A percentile compares a stretch with the other conserved stretches of the same genome.
These are phyloP conservation scores for Psittacula echo DNA, from an alignment of 2,797 vertebrate genomes.

Conservation along the genomic window DNA sequence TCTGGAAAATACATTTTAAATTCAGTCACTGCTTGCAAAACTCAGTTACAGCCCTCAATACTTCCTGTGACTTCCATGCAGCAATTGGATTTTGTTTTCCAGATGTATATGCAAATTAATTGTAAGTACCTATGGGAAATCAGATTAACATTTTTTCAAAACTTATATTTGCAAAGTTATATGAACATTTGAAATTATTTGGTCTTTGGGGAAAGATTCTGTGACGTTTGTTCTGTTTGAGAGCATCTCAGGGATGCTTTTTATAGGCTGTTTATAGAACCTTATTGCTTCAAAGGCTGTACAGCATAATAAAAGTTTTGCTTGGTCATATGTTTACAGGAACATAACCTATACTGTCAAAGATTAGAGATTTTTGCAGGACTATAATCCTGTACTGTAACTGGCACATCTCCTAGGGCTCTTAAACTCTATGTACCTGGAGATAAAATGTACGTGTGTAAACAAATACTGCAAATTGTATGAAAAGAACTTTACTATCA, in stretches of 20 bases:
- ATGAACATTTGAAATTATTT: neutral
- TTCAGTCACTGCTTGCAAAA: neutral
- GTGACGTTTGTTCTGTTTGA: neutral
- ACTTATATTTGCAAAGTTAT: neutral
- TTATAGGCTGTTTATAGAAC: neutral
- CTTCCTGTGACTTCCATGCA: neutral
- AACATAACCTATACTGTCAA: neutral
- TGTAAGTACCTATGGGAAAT: constrained; percentile 18
- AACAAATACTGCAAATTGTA: neutral
- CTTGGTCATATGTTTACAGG: neutral
- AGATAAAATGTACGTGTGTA: neutral
- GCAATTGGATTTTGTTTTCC: constrained; percentile 14
- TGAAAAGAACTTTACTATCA: neutral
- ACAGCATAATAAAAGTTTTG: neutral
- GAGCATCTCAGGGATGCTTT: neutral
- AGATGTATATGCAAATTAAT: constrained; percentile 13
- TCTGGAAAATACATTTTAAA: neutral
- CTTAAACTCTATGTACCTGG: neutral
- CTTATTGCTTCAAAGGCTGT: neutral
- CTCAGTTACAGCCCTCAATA: neutral
- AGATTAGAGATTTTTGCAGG: neutral
- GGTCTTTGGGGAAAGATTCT: neutral
- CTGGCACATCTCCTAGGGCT: neutral
- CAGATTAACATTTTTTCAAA: neutral
- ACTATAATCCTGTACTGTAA: neutral